Base-by-base conservation (phyloP, 2,888 invertebrate species). In the Apotomis betuletana region DNA sequence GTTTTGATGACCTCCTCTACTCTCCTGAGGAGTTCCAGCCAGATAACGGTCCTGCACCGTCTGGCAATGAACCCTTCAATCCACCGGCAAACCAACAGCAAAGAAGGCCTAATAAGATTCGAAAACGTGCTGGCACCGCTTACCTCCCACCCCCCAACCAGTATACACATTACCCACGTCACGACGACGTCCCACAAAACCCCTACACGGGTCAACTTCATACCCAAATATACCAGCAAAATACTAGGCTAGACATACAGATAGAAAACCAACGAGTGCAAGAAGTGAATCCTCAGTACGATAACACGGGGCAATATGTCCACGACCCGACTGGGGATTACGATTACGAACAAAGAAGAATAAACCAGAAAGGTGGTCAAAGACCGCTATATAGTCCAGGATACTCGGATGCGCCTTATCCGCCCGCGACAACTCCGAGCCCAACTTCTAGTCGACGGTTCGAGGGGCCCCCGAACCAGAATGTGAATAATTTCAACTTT, bases 291-390 rank as follows among this genome's bases (percentile, higher is more conserved):
- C 78, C 87, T 72, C 90, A 87, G 71, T 91, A 81, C 70, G 92
- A 91, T 73, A 92, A 89, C 73, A 88, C 85, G 1, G 93, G 93
- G 46, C 92, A 92, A 74, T 93, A 93, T 72, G 77, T 90, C 58
- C 92, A 93, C 75, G 93, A 93, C 77, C 90, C 93, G 12, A 88
- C 85, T 15, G 93, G 93, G 60, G 93, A 93, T 79, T 93, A 93
- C 69, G 93, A 92, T 80, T 93, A 91, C 61, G 92, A 90, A 69
- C 92, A 92, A 74, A 89, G 87, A 74, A 86, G 88, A 74, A 75
- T 85, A 75, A 87, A 88, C 64, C 83, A 84, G 65, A 87, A 83
- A 58, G 81, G 75, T 8, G 68, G 81, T 9, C 83, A 83, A 38
- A 80, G 78, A 41, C 85, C 85, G 5, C 83, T 86, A 5, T 90